Evolutionary conservation across 2,888 invertebrate genomes (phyloP).

Genomic region (Silvanus unidentatus): DNA sequence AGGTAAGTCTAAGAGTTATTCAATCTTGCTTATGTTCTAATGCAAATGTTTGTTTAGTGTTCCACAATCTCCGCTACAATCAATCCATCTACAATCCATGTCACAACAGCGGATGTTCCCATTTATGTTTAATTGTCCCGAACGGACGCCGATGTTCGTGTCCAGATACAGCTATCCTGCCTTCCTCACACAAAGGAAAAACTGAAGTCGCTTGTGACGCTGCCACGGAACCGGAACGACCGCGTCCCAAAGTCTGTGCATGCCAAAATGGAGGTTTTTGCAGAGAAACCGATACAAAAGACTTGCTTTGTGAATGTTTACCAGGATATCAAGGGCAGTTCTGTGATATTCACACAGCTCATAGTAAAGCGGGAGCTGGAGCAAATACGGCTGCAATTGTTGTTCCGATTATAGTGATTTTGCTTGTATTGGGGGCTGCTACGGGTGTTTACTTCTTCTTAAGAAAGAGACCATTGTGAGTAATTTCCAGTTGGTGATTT

Average conservation of each 20-base stretch:
- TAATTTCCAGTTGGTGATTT: conserved; percentile 7
- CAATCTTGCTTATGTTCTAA: background rate
- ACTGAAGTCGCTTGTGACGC: conserved; percentile 76
- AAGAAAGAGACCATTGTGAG: conserved; percentile 81
- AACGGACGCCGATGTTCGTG: conserved; percentile 85
- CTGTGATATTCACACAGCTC: conserved; percentile 64
- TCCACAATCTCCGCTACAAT: conserved; percentile 80
- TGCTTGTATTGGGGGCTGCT: conserved; percentile 65
- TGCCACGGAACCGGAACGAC: conserved; percentile 67
- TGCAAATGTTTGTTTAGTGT: conserved; percentile 53
- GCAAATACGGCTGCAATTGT: conserved; percentile 67
- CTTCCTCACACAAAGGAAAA: conserved; percentile 44
- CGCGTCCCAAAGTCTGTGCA: conserved; percentile 70
- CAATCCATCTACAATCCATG: conserved; percentile 64
- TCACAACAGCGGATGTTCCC: conserved; percentile 71
- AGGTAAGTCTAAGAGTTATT: conserved; percentile 45
- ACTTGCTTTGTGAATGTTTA: conserved; percentile 67
- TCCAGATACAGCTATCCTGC: conserved; percentile 64
- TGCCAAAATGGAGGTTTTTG: conserved; percentile 87
- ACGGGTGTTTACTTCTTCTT: conserved; percentile 77
- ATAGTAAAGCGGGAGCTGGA: conserved; percentile 52
- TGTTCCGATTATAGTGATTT: conserved; percentile 73
- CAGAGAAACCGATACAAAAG: conserved; percentile 52
- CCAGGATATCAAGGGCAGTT: conserved; percentile 65
- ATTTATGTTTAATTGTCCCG: conserved; percentile 88